These are phyloP conservation scores for Diplogasteroides magnus DNA, from an alignment of 1,140 invertebrate genomes.

Conservation along the genomic window DNA sequence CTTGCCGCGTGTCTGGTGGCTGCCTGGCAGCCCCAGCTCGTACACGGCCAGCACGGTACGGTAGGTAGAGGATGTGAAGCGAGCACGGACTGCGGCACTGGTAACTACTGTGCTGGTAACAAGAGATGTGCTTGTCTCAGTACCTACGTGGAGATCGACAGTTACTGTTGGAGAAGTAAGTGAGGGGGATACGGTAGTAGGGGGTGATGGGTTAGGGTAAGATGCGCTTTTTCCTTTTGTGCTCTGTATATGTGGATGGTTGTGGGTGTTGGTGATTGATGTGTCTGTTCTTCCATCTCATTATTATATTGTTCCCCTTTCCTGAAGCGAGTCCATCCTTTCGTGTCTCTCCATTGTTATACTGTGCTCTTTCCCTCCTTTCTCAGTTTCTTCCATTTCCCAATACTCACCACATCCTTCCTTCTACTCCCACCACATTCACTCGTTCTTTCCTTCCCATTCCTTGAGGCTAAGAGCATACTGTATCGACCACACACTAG, in stretches of 20 bases:
- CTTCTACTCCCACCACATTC: neutral
- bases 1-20: constrained; percentile 1
- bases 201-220: neutral
- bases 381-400: constrained; percentile 3
- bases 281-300: neutral
- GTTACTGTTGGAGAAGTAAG: constrained; percentile 53
- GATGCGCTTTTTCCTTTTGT: neutral
- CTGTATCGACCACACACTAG: neutral
- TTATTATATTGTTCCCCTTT: constrained; percentile 5
- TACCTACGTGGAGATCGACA: constrained; percentile 54
- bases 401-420: neutral
- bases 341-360: neutral
- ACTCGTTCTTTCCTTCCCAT: neutral
- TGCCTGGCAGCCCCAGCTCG: neutral
- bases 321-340: too few species aligned
- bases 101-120: constrained; percentile 54
- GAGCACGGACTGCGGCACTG: constrained; percentile 51
- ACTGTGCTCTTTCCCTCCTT: neutral
- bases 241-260: constrained; percentile 5
- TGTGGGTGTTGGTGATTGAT: constrained; percentile 8
- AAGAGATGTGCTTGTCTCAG: constrained; percentile 54
- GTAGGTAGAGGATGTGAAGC: constrained; percentile 51
- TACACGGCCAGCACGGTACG: constrained; percentile 44
- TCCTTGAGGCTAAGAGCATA: neutral
- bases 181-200: constrained; percentile 2